Evolutionary conservation across 2,888 invertebrate species (phyloP).

Genomic region (Ectropis crepuscularia): DNA sequence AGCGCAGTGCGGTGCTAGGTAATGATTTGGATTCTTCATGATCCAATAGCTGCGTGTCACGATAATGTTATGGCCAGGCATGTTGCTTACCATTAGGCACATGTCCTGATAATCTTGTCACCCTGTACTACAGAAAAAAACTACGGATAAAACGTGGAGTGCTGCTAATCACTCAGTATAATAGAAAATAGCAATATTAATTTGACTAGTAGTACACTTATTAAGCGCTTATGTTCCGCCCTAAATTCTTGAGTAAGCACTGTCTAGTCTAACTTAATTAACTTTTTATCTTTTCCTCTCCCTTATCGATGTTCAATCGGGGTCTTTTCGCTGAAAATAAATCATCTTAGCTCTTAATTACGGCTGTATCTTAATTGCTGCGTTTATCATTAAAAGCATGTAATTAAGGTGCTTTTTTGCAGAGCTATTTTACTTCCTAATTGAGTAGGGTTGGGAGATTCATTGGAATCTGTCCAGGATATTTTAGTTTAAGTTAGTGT

Average conservation of each 20-base stretch:
- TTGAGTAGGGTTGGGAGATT: constrained; percentile 10
- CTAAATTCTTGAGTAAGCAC: neutral
- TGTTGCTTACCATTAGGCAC: too few relatives aligned
- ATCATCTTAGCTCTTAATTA: constrained; percentile 46
- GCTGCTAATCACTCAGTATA: too few relatives aligned
- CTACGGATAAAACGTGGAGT: too few relatives aligned
- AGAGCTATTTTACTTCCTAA: constrained; percentile 17
- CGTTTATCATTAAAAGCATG: constrained; percentile 45
- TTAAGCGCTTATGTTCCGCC: neutral
- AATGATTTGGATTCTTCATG: too few relatives aligned
- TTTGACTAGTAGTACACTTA: too few relatives aligned
- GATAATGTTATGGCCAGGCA: too few relatives aligned
- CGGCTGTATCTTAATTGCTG: constrained; percentile 49
- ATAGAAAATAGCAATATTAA: too few relatives aligned
- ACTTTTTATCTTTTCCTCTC: neutral
- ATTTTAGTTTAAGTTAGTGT: too few relatives aligned
- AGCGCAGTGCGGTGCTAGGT: too few relatives aligned
- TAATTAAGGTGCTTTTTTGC: constrained; percentile 30
- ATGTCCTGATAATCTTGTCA: too few relatives aligned
- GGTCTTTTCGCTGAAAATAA: constrained; percentile 45
- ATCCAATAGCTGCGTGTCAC: too few relatives aligned
- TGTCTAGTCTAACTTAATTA: neutral
- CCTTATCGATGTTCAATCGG: constrained; percentile 20
- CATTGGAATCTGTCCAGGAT: neutral
- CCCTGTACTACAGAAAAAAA: too few relatives aligned